Conservation (phyloP, 2,797 vertebrate species). For the Adrianichthys oophorus region DNA sequence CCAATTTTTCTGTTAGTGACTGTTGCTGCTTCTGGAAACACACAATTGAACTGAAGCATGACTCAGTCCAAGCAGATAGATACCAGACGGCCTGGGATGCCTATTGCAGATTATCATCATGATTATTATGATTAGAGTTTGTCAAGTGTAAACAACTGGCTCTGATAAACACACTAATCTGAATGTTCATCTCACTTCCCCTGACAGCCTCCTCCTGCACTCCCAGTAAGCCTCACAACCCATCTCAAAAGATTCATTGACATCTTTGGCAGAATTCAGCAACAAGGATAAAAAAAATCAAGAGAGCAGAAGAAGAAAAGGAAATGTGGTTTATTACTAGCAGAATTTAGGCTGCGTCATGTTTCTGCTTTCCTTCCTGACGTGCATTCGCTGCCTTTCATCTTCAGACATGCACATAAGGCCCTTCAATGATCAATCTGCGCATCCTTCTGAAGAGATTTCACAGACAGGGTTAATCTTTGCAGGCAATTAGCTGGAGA, state of each 20-base stretch:
- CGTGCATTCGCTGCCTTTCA: slow-evolving; percentile 19
- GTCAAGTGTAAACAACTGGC: slow-evolving; percentile 65
- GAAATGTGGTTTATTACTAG: slow-evolving; percentile 40
- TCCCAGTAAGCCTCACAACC: slow-evolving; percentile 37
- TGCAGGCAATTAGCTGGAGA: slow-evolving; percentile 48
- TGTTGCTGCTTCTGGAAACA: slow-evolving; percentile 7
- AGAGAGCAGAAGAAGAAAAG: slow-evolving; percentile 3
- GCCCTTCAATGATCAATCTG: slow-evolving; percentile 17
- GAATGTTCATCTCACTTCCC: slow-evolving; percentile 49
- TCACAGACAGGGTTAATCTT: slow-evolving; percentile 42
- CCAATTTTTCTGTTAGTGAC: background rate
- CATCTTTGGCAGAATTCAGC: slow-evolving; percentile 62
- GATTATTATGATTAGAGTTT: slow-evolving; percentile 61
- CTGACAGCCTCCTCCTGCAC: slow-evolving; percentile 19
- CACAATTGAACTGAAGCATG: slow-evolving; percentile 14
- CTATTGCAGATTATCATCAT: slow-evolving; percentile 53
- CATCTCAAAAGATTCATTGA: slow-evolving; percentile 63
- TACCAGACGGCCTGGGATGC: slow-evolving; percentile 24
- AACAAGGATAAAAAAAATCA: slow-evolving; percentile 54
- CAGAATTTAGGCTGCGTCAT: slow-evolving; percentile 16
- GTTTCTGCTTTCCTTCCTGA: background rate
- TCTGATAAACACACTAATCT: slow-evolving; percentile 55
- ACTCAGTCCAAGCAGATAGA: slow-evolving; percentile 31
- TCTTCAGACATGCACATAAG: slow-evolving; percentile 3
- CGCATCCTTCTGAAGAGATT: slow-evolving; percentile 21